phyloP scores from a whole-genome alignment of 2,888 invertebrate species.

The Ectobius pallidus region DNA sequence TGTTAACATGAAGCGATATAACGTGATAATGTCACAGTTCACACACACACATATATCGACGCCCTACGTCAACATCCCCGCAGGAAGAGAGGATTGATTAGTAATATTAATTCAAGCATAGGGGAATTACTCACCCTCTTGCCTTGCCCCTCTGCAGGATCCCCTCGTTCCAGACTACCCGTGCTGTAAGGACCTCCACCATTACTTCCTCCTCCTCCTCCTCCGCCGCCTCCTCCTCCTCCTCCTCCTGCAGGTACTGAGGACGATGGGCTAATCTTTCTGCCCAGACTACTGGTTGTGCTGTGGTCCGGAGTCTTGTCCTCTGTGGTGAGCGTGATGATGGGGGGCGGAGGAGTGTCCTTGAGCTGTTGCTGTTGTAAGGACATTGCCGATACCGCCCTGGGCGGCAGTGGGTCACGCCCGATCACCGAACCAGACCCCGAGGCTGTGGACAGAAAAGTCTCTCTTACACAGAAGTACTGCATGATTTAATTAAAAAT shows the following conservation, averaged over 20 bases:
- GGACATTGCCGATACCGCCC: constrained; percentile 53
- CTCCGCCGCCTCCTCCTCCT: constrained; percentile 8
- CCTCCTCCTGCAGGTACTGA: neutral
- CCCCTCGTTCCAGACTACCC: constrained; percentile 20
- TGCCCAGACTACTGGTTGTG: constrained; percentile 46
- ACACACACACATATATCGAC: no score
- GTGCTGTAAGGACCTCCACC: neutral
- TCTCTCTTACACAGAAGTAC: no score
- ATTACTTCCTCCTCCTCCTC: neutral
- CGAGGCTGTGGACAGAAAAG: constrained; percentile 68
- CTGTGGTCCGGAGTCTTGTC: constrained; percentile 36
- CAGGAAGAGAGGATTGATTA: no score
- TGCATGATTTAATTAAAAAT: no score
- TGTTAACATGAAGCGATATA: no score
- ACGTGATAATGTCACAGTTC: no score
- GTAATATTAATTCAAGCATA: no score
- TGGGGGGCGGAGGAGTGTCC: constrained; percentile 10
- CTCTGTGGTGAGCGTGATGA: constrained; percentile 26
- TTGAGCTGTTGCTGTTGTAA: constrained; percentile 52
- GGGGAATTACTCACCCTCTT: constrained; percentile 37
- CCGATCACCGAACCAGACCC: constrained; percentile 71
- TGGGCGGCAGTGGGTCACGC: constrained; percentile 60
- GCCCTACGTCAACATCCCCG: no score
- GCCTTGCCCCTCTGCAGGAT: constrained; percentile 32
- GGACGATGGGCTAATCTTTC: neutral